A percentile compares a stretch with the other conserved stretches of the same genome.
Evolutionary conservation across 1,140 invertebrate genomes (phyloP).

Genomic region (Microvelia longipes): DNA sequence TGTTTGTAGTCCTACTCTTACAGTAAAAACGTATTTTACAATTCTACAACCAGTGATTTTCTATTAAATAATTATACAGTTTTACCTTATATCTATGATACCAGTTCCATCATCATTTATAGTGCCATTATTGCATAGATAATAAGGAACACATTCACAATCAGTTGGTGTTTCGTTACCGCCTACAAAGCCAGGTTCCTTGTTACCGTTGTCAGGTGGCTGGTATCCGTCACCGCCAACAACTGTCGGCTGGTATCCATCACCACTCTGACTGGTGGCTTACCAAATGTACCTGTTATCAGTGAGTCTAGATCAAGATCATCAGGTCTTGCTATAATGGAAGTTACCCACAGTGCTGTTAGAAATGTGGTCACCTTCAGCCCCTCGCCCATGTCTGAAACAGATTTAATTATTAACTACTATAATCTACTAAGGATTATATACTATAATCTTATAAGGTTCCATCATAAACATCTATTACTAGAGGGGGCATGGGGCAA

Average conservation of each 20-base stretch:
- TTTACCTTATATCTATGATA: slow-evolving; percentile 19
- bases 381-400: not conserved
- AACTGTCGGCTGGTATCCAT: not conserved
- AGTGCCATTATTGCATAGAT: slow-evolving; percentile 35
- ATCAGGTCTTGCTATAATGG: not conserved
- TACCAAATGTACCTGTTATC: slow-evolving; percentile 1
- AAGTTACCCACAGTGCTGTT: not conserved
- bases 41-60: too few species aligned
- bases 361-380: not conserved
- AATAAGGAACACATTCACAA: slow-evolving; percentile 37
- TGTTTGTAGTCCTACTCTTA: too few species aligned
- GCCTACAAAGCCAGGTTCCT: slow-evolving; percentile 2
- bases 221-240: not conserved
- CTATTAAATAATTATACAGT: too few species aligned
- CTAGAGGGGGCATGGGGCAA: too few species aligned
- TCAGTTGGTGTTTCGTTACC: too few species aligned
- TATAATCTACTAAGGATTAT: too few species aligned
- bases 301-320: slow-evolving; percentile 3
- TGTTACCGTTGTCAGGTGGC: not conserved
- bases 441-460: too few species aligned
- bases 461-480: too few species aligned
- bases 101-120: slow-evolving; percentile 29
- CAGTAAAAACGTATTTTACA: too few species aligned
- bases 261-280: not conserved
- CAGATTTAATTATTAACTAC: not conserved